phyloP scores from a whole-genome alignment of 1,140 invertebrate species.

The Drosophila tristis region DNA sequence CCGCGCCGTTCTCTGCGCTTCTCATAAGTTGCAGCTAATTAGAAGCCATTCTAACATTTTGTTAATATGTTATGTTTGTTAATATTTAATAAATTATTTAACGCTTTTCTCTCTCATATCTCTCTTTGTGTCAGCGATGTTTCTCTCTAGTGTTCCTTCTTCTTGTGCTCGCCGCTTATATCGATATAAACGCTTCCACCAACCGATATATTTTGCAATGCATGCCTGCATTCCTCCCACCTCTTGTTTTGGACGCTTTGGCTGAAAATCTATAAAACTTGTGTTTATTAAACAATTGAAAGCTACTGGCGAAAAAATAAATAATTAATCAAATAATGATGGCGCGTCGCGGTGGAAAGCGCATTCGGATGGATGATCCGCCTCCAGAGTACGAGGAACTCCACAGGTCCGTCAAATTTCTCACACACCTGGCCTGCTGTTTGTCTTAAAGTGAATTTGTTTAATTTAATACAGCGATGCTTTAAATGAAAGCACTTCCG shows the following conservation, averaged over 20 bases:
- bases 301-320: background rate
- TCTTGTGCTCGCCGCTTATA: constrained; percentile 6
- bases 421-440: background rate
- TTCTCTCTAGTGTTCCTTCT: too few relatives aligned
- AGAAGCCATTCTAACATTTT: too few relatives aligned
- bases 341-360: constrained; percentile 93
- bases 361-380: constrained; percentile 95
- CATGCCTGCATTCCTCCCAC: constrained; percentile 3
- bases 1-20: too few relatives aligned
- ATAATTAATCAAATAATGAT: constrained; percentile 84
- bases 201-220: constrained; percentile 22
- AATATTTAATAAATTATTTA: background rate
- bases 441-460: background rate
- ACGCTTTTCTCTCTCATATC: constrained; percentile 31
- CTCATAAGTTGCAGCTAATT: too few relatives aligned
- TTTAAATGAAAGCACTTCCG: constrained; percentile 79
- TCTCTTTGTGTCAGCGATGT: background rate
- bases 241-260: constrained; percentile 18
- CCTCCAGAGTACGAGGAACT: constrained; percentile 88
- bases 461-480: constrained; percentile 54
- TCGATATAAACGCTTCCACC: constrained; percentile 16
- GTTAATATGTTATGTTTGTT: too few relatives aligned
- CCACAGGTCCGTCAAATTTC: constrained; percentile 39
- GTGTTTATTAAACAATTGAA: constrained; percentile 2
- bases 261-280: constrained; percentile 8